Evolutionary conservation across 2,888 invertebrate species (phyloP).

Genomic region (Apamea sordens): DNA sequence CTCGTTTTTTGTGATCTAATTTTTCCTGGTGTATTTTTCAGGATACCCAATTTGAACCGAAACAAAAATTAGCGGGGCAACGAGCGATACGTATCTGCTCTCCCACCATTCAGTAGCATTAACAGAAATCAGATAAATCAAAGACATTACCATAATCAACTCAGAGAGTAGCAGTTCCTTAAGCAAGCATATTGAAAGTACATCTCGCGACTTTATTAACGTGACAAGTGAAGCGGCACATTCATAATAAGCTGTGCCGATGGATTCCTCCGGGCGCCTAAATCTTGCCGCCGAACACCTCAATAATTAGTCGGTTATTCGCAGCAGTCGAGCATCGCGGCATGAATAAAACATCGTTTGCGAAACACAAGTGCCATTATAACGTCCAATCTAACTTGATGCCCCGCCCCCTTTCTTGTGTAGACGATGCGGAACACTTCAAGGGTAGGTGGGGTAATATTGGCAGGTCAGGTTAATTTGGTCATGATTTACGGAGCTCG

Average conservation of each 20-base stretch:
- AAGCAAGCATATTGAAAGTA: constrained; percentile 65
- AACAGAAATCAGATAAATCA: constrained; percentile 63
- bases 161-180: constrained; percentile 54
- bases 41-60: constrained; percentile 29
- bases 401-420: constrained; percentile 60
- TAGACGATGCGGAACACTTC: constrained; percentile 34
- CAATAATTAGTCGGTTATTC: constrained; percentile 88
- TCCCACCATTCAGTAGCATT: constrained; percentile 34
- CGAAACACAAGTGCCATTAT: constrained; percentile 82
- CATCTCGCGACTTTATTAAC: constrained; percentile 72
- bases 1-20: constrained; percentile 34
- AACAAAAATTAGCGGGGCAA: constrained; percentile 49
- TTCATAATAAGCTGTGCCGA: constrained; percentile 72
- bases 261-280: constrained; percentile 69
- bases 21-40: constrained; percentile 31
- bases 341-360: constrained; percentile 88
- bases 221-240: constrained; percentile 78
- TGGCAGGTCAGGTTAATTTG: constrained; percentile 68
- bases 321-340: constrained; percentile 81
- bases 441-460: constrained; percentile 50
- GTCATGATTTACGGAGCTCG: constrained; percentile 73
- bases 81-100: constrained; percentile 43
- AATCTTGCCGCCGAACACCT: constrained; percentile 83
- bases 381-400: constrained; percentile 71
- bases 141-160: constrained; percentile 70